phyloP scores from a whole-genome alignment of 2,888 invertebrate genomes.

The Pristionchus exspectatus region DNA sequence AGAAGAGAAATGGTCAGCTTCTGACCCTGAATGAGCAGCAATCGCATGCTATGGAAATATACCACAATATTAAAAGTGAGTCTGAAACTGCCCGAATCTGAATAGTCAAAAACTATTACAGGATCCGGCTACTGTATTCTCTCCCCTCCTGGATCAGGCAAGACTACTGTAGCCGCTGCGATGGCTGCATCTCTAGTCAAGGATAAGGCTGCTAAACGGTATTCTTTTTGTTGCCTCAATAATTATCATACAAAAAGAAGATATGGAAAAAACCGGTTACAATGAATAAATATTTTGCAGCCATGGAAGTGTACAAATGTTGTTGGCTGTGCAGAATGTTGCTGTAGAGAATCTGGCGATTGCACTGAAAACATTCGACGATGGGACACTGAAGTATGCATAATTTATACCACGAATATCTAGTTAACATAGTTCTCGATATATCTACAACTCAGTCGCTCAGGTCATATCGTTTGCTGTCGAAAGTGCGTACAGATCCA shows the following conservation, averaged over 20 bases:
- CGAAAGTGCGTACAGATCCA: not conserved
- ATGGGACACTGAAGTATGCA: no score
- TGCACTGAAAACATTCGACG: slow-evolving; percentile 9
- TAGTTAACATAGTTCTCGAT: no score
- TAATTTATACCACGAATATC: no score
- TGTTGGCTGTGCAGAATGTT: slow-evolving; percentile 25
- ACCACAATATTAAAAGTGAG: not conserved
- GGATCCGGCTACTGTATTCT: slow-evolving; percentile 33
- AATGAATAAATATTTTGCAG: not conserved
- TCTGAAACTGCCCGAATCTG: not conserved
- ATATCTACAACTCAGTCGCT: no score
- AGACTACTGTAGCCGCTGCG: slow-evolving; percentile 45
- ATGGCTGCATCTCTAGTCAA: slow-evolving; percentile 14
- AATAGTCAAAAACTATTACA: not conserved
- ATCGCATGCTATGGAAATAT: not conserved
- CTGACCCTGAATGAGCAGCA: not conserved
- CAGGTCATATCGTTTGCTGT: not conserved
- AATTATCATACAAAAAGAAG: no score
- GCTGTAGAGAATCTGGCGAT: slow-evolving; percentile 28
- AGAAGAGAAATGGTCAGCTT: not conserved
- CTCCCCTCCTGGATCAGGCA: slow-evolving; percentile 43
- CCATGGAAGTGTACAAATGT: not conserved
- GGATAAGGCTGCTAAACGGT: not conserved
- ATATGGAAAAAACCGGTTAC: no score
- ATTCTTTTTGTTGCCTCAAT: no score